Conservation (phyloP, 2,797 vertebrate species). For the Enoplosus armatus region DNA sequence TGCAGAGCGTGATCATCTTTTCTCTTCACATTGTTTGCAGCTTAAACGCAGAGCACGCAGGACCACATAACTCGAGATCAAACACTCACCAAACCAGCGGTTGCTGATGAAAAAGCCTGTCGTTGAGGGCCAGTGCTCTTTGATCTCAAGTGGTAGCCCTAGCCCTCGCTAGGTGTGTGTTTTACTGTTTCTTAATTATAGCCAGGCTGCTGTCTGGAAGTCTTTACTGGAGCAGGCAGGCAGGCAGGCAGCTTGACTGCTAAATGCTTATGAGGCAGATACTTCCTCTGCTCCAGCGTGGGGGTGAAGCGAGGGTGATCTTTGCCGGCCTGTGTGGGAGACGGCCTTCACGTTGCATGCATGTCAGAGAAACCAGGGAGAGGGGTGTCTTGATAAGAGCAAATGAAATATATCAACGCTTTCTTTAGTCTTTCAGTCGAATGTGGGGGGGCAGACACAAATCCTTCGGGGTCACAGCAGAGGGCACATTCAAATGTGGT, state of each 20-base stretch:
- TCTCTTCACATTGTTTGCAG: constrained; percentile 22
- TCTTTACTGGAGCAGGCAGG: constrained; percentile 72
- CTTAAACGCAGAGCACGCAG: constrained; percentile 25
- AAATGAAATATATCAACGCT: background rate
- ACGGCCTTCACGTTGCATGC: constrained; percentile 38
- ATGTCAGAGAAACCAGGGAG: constrained; percentile 36
- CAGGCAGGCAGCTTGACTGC: constrained; percentile 41
- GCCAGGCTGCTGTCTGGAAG: constrained; percentile 80
- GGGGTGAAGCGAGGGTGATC: constrained; percentile 23
- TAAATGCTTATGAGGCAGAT: constrained; percentile 74
- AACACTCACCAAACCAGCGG: constrained; percentile 58
- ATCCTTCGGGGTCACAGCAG: constrained; percentile 4
- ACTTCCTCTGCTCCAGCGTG: constrained; percentile 57
- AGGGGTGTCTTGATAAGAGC: background rate
- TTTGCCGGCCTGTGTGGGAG: constrained; percentile 34
- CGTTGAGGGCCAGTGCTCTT: constrained; percentile 65
- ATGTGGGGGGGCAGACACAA: constrained; percentile 1
- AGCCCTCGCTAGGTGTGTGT: constrained; percentile 78
- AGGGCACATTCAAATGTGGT: background rate
- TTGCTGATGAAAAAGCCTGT: constrained; percentile 70
- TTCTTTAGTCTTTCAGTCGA: background rate
- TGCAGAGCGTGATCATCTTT: background rate
- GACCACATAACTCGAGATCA: constrained; percentile 50
- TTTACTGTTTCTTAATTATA: constrained; percentile 85
- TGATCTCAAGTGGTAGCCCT: constrained; percentile 80